These are phyloP conservation scores for Berghia stephanieae DNA, from an alignment of 1,140 invertebrate species.

Conservation along the genomic window DNA sequence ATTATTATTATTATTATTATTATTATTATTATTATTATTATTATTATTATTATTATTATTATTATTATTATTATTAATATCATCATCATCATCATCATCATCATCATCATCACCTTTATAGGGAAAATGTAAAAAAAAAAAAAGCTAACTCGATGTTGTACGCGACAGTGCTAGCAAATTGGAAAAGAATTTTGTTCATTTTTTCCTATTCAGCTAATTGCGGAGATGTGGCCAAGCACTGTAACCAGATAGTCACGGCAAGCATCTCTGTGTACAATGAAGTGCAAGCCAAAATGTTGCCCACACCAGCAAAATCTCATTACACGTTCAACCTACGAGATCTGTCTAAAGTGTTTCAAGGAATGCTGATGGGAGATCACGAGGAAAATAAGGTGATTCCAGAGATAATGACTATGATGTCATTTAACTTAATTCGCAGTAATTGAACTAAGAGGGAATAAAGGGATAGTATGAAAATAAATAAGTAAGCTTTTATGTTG, in stretches of 20 bases:
- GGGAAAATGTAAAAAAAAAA: too few species aligned
- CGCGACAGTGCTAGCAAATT: too few species aligned
- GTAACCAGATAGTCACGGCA: constrained; percentile 69
- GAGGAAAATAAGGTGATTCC: constrained; percentile 26
- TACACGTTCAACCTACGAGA: constrained; percentile 69
- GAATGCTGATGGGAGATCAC: constrained; percentile 65
- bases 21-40: not conserved
- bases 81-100: not conserved
- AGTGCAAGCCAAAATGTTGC: constrained; percentile 68
- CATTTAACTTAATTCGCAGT: too few species aligned
- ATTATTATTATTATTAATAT: not conserved
- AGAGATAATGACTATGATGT: too few species aligned
- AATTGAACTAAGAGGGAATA: too few species aligned
- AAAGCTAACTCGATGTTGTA: too few species aligned
- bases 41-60: not conserved
- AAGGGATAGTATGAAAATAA: too few species aligned
- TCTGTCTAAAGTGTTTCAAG: constrained; percentile 68
- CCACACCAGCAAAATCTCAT: constrained; percentile 67
- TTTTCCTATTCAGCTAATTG: too few species aligned
- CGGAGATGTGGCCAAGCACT: constrained; percentile 61
- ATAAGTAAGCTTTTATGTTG: too few species aligned
- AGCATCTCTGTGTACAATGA: constrained; percentile 74
- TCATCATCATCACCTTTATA: constrained; percentile 13
- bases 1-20: too few species aligned
- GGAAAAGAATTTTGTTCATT: too few species aligned